Percentiles rank a stretch among this genome's conserved stretches.
phyloP scores from a whole-genome alignment of 2,113 vertebrate species.

The Oceanodroma tethys region DNA sequence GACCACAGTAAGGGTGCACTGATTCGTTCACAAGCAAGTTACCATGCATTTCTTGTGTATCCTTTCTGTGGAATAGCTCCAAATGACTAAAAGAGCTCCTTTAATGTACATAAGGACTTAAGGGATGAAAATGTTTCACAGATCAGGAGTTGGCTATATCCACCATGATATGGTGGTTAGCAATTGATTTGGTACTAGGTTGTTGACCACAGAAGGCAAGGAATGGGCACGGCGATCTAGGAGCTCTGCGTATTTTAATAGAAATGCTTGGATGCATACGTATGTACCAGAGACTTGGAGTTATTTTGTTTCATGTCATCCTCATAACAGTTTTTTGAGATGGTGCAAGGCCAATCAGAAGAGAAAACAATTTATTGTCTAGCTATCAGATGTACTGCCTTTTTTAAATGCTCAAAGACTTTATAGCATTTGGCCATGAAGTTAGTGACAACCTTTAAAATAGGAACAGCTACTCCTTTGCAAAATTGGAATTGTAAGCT shows the following conservation, averaged over 20 bases:
- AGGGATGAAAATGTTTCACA: not conserved
- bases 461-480: not conserved
- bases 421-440: not conserved
- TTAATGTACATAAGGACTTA: not conserved
- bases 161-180: not conserved
- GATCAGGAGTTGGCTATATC: not conserved
- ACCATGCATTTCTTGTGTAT: not conserved
- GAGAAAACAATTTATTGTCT: not conserved
- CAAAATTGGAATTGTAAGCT: not conserved
- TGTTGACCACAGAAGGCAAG: not conserved
- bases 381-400: not conserved
- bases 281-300: not conserved
- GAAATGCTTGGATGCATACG: not conserved
- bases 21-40: not conserved
- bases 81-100: not conserved
- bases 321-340: not conserved
- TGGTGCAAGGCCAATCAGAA: not conserved
- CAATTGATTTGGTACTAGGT: not conserved
- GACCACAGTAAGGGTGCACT: accelerated
- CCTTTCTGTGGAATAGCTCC: not conserved
- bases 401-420: not conserved
- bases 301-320: not conserved
- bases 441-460: not conserved
- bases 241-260: not conserved
- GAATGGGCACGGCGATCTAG: accelerated